Evolutionary conservation across 30 jellyfish, hydroid and myxozoan genomes (phyloP).

Genomic region (Pseudorhiza aurosa): DNA sequence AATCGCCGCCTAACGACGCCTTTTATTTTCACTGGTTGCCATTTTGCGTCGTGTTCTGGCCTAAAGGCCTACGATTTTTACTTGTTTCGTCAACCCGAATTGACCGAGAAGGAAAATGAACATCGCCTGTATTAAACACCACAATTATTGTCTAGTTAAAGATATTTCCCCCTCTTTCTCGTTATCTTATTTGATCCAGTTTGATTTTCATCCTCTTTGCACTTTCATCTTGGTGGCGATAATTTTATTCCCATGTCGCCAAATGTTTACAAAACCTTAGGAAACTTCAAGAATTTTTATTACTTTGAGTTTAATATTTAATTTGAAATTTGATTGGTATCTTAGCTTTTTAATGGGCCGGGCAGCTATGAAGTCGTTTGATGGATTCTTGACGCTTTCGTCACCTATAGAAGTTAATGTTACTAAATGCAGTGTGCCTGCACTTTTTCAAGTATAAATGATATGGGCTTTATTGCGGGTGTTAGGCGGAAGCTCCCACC

Average conservation of each 20-base stretch:
- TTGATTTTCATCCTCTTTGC: not conserved
- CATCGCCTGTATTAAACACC: not conserved
- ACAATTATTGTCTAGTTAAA: not conserved
- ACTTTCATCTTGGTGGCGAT: not conserved
- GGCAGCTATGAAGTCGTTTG: not conserved
- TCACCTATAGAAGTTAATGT: no score
- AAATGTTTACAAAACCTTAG: constrained; percentile 5
- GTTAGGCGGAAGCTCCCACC: constrained; percentile 57
- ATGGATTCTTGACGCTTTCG: not conserved
- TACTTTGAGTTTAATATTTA: not conserved
- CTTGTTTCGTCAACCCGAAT: not conserved
- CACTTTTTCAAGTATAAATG: not conserved
- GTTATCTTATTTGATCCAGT: not conserved
- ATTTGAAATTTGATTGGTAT: not conserved
- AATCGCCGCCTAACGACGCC: not conserved
- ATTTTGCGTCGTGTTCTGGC: constrained; percentile 54
- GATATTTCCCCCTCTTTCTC: no score
- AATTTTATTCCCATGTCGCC: constrained; percentile 6
- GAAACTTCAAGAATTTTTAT: not conserved
- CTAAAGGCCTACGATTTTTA: constrained; percentile 18
- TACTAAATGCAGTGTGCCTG: constrained; percentile 4
- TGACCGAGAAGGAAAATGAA: not conserved
- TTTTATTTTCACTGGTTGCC: constrained; percentile 44
- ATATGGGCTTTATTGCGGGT: constrained; percentile 22
- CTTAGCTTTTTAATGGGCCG: not conserved